Evolutionary conservation across 2,888 invertebrate genomes (phyloP), one percentile per base, ranked within the genome.

Genomic region (Hermodice carunculata): DNA sequence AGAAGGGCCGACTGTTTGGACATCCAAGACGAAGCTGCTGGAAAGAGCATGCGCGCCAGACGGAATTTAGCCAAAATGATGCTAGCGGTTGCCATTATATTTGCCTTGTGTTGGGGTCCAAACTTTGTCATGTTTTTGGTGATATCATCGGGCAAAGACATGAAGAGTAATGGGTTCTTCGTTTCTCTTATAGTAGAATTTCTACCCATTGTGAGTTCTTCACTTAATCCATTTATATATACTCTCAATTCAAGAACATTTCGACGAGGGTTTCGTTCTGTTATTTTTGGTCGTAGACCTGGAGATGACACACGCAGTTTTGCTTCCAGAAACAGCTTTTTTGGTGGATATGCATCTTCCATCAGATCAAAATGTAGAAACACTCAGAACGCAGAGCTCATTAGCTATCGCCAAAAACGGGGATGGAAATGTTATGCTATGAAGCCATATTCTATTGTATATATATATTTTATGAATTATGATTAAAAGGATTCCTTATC

Each of bases 11-110:
- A 19, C 29, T 26, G 28, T 37, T 24, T 60, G n/a, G 37, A 24
- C 17, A n/a, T n/a, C 4, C 49, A 48, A 8, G 49, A 48, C n/a
- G 29, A 28, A 22, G 61, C 22, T 14, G 46, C 40, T 42, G 34
- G 34, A 32, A 49, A 46, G 31, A 31, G 32, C 6, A 53, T 68
- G 58, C 57, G 46, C 1, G 29, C 43, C 8, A 32, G 68, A 24
- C 54, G 65, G 3, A 57, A 28, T 22, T 53, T 68, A 11, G 68
- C 68, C 37, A 65, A 66, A 31, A 68, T 66, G 64, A 65, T 68
- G 68, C 57, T 66, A 26, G 31, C 42, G 2, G 68, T 68, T 17
- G 60, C 65, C n/a, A 49, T 61, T 8, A 53, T 68, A 14, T 68
- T 68, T 34, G 57, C 65, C 17, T 17, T 61, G 24, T 65, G 61